Conservation (phyloP, 2,113 vertebrate species). For the Prunella fulvescens region DNA sequence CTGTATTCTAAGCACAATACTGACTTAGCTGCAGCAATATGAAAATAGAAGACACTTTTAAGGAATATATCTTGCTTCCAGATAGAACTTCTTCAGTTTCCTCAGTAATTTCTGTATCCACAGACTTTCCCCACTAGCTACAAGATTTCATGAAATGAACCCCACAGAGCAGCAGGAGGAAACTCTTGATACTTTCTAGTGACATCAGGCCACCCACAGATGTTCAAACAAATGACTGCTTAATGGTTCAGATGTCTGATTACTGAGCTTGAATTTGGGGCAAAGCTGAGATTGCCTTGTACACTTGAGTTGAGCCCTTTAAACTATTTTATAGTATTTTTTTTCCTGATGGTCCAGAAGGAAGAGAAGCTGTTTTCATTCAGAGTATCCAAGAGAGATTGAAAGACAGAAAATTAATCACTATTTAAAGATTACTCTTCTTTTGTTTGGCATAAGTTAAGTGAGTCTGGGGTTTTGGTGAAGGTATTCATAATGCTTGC, state of each 20-base stretch:
- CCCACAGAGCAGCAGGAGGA: background rate
- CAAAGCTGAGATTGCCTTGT: background rate
- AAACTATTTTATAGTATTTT: background rate
- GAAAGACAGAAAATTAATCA: background rate
- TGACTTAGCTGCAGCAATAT: background rate
- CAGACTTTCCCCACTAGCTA: background rate
- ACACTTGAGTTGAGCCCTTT: background rate
- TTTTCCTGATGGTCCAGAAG: background rate
- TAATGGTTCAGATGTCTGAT: background rate
- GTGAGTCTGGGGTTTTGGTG: background rate
- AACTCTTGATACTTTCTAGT: background rate
- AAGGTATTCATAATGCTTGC: background rate
- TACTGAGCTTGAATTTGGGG: background rate
- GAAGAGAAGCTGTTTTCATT: background rate
- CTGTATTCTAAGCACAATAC: background rate
- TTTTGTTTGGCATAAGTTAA: background rate
- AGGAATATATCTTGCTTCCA: background rate
- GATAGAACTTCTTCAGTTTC: background rate
- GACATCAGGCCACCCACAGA: background rate
- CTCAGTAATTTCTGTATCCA: background rate
- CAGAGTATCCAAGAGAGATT: background rate
- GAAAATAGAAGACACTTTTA: background rate
- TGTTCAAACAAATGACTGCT: background rate
- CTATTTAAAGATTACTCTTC: background rate
- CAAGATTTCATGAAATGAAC: background rate